A percentile compares a stretch with the other conserved stretches of the same genome.
phyloP scores from a whole-genome alignment of 2,113 vertebrate genomes.

The Cyanoderma ruficeps region DNA sequence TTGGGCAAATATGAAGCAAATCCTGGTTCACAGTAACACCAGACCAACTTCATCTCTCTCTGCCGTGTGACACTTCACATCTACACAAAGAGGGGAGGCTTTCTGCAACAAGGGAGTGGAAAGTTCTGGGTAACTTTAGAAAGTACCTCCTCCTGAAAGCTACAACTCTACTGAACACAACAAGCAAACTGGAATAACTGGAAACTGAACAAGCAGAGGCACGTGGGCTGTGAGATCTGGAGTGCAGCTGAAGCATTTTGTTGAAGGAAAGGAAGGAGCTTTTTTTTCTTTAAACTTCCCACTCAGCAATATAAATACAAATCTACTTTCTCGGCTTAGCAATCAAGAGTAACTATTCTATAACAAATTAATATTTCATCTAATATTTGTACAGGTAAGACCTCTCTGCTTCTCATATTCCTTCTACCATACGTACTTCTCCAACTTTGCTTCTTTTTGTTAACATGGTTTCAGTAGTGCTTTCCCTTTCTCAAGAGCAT shows the following conservation, averaged over 20 bases:
- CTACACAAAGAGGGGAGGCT: background rate
- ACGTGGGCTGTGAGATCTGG: background rate
- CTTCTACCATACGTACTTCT: background rate
- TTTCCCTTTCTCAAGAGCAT: background rate
- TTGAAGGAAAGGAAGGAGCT: background rate
- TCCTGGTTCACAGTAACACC: background rate
- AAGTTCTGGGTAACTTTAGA: background rate
- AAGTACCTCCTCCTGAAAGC: background rate
- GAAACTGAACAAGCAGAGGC: slow-evolving; percentile 16
- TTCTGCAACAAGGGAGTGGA: background rate
- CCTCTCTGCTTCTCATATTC: background rate
- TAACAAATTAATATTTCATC: background rate
- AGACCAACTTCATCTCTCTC: accelerated
- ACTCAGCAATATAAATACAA: background rate
- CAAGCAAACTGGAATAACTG: slow-evolving; percentile 29
- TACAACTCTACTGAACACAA: background rate
- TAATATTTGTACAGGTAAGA: background rate
- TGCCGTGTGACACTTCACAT: background rate
- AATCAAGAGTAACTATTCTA: background rate
- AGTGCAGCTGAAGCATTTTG: background rate
- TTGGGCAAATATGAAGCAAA: background rate
- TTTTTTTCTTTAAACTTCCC: background rate
- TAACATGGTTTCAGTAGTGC: background rate
- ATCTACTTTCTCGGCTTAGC: background rate
- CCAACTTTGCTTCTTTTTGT: background rate